Percentiles rank a stretch among this genome's conserved stretches.
Evolutionary conservation across 1,140 invertebrate genomes (phyloP).

Genomic region (Anagrus nilaparvatae): DNA sequence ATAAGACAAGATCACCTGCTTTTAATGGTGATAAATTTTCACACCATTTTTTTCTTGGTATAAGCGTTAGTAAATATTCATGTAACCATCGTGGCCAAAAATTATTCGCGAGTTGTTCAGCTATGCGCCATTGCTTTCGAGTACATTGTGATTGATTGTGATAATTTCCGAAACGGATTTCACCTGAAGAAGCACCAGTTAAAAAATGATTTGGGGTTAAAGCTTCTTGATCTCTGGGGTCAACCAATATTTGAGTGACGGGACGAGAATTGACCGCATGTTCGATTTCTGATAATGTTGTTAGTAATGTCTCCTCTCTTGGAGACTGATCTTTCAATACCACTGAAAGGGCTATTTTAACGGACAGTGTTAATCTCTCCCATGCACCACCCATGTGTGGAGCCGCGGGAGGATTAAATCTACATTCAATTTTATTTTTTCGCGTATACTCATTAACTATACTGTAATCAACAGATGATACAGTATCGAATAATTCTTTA

Average conservation of each 20-base stretch:
- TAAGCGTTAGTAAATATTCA: constrained; percentile 10
- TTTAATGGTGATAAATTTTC: background rate
- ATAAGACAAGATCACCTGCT: constrained; percentile 1
- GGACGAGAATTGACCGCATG: too few relatives aligned
- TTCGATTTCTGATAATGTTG: too few relatives aligned
- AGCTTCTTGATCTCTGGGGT: too few relatives aligned
- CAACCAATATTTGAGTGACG: too few relatives aligned
- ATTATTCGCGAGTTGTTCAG: background rate
- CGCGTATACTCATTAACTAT: background rate
- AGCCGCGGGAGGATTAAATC: constrained; percentile 23
- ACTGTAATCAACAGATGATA: background rate
- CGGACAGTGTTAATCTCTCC: constrained; percentile 19
- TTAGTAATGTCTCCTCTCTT: too few relatives aligned
- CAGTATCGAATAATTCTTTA: background rate
- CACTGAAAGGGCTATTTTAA: too few relatives aligned
- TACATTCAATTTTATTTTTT: constrained; percentile 16
- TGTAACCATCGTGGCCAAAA: constrained; percentile 9
- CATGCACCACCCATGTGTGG: constrained; percentile 26
- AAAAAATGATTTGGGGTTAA: too few relatives aligned
- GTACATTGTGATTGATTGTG: too few relatives aligned
- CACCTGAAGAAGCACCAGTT: too few relatives aligned
- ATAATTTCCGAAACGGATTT: too few relatives aligned
- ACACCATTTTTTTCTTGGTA: constrained; percentile 1
- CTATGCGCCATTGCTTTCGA: constrained; percentile 1
- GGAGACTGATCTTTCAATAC: too few relatives aligned